Evolutionary conservation across 2,113 vertebrate species (phyloP).

Genomic region (Pongo pygmaeus): DNA sequence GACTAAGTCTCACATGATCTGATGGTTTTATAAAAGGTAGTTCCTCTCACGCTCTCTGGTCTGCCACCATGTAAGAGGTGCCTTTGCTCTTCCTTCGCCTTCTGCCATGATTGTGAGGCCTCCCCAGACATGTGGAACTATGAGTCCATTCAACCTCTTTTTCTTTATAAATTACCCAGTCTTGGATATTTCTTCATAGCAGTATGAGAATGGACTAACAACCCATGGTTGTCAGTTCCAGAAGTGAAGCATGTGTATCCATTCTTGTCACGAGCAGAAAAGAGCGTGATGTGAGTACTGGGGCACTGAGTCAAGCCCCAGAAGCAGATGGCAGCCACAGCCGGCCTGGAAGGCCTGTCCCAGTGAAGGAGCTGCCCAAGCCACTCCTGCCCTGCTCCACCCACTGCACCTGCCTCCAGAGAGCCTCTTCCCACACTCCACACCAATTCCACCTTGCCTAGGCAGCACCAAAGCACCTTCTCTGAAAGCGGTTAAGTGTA

Average conservation of each 20-base stretch:
- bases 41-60: too few species aligned
- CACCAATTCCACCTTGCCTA: neutral
- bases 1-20: too few species aligned
- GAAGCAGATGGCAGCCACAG: neutral
- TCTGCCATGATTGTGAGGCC: too few species aligned
- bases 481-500: neutral
- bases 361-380: neutral
- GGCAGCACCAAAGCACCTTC: neutral
- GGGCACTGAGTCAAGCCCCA: neutral
- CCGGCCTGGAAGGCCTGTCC: neutral
- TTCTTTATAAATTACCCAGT: too few species aligned
- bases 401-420: neutral
- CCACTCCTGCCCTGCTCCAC: neutral
- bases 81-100: too few species aligned
- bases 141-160: too few species aligned
- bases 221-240: neutral
- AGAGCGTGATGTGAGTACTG: neutral
- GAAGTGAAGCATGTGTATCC: neutral
- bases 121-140: too few species aligned
- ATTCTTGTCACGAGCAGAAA: neutral
- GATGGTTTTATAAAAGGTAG: too few species aligned
- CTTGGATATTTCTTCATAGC: too few species aligned
- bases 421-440: neutral
- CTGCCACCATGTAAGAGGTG: too few species aligned
- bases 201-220: too few species aligned